These are phyloP conservation scores for Drosophila subquinaria DNA, from an alignment of 2,888 invertebrate species.

Conservation along the genomic window DNA sequence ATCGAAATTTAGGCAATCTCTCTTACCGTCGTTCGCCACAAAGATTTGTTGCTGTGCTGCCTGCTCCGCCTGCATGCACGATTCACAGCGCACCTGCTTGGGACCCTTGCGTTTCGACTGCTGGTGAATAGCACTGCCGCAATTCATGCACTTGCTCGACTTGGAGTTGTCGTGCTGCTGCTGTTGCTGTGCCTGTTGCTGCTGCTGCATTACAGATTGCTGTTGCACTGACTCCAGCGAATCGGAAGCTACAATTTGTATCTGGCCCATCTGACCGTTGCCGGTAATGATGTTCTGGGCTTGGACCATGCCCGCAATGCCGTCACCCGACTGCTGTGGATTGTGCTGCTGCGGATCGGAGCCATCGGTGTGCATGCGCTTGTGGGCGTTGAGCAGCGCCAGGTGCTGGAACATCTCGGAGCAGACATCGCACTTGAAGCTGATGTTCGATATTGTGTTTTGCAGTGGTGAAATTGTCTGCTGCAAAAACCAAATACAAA, in stretches of 20 bases:
- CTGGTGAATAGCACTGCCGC: constrained; percentile 87
- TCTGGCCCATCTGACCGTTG: constrained; percentile 86
- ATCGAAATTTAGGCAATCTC: not conserved
- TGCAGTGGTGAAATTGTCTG: constrained; percentile 85
- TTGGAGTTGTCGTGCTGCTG: constrained; percentile 82
- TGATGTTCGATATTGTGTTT: constrained; percentile 92
- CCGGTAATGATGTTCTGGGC: constrained; percentile 85
- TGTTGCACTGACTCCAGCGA: constrained; percentile 70
- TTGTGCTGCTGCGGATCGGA: constrained; percentile 83
- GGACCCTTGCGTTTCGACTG: constrained; percentile 88
- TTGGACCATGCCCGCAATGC: constrained; percentile 86
- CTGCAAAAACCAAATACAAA: not conserved
- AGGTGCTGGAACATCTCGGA: constrained; percentile 94
- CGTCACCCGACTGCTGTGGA: constrained; percentile 76
- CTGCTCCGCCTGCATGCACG: constrained; percentile 88
- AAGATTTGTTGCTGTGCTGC: constrained; percentile 86
- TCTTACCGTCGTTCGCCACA: constrained; percentile 88
- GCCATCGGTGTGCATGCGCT: constrained; percentile 90
- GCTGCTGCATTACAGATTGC: constrained; percentile 72
- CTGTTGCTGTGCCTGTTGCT: constrained; percentile 60
- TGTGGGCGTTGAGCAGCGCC: constrained; percentile 93
- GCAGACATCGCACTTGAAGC: constrained; percentile 95
- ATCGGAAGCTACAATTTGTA: constrained; percentile 88
- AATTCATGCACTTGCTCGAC: constrained; percentile 88
- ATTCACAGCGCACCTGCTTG: constrained; percentile 88